Evolutionary conservation across 1,140 invertebrate genomes (phyloP).

Genomic region (Archivesica marissinica): DNA sequence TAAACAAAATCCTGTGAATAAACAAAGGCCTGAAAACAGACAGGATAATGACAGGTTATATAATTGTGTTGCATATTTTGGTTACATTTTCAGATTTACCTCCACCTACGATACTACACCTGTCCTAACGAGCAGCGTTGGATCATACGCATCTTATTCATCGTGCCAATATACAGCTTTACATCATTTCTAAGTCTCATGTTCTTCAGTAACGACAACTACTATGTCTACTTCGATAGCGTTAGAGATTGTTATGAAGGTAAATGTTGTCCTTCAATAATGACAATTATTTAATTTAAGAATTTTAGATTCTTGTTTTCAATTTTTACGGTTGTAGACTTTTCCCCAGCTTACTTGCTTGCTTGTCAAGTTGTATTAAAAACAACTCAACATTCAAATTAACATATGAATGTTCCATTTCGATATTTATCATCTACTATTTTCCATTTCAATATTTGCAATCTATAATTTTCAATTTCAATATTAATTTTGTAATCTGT

Average conservation of each 20-base stretch:
- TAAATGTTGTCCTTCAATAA: slow-evolving; percentile 82
- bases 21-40: too few relatives aligned
- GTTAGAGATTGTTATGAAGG: slow-evolving; percentile 99
- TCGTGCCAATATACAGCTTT: slow-evolving; percentile 99
- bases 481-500: too few relatives aligned
- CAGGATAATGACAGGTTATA: too few relatives aligned
- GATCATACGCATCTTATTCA: slow-evolving; percentile 99
- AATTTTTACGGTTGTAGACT: neutral
- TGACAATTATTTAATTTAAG: neutral
- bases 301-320: neutral
- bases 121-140: slow-evolving; percentile 99
- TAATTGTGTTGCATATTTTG: too few relatives aligned
- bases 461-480: too few relatives aligned
- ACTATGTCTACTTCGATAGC: slow-evolving; percentile 99
- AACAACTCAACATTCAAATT: too few relatives aligned
- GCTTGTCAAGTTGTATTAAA: too few relatives aligned
- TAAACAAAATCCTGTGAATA: too few relatives aligned
- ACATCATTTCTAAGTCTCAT: slow-evolving; percentile 99
- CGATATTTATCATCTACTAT: too few relatives aligned
- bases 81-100: slow-evolving; percentile 94
- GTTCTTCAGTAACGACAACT: slow-evolving; percentile 99
- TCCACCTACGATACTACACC: slow-evolving; percentile 93
- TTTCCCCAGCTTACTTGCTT: too few relatives aligned
- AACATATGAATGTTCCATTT: too few relatives aligned
- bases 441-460: too few relatives aligned